Evolutionary conservation across 2,113 vertebrate genomes (phyloP), one percentile per base, ranked within the genome.

Genomic region (Varanus komodoensis): DNA sequence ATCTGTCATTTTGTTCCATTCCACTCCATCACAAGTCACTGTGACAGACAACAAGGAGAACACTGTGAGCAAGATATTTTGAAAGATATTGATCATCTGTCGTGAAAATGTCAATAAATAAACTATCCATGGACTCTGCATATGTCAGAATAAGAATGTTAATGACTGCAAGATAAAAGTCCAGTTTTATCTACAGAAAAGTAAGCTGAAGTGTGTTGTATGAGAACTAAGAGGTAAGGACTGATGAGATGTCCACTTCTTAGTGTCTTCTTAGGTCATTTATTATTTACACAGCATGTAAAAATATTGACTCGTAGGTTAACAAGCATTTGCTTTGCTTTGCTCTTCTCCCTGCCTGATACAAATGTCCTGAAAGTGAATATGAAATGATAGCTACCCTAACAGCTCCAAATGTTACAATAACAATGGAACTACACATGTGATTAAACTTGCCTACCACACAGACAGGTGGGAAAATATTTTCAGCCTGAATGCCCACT

Each of bases 81-180:
- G 48, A 61, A 57, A 89, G 34, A 48, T 89, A 89, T 84, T 75
- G 88, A 89, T 89, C 75, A 83, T 74, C 69, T 34, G 14, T 50
- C 67, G 23, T 84, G 71, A 75, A 89, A 84, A 84, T 75, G 9
- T 89, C 54, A 64, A 84, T 89, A 75, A 89, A 89, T 84, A 84
- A 75, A 77, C 71, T 50, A 71, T 44, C 54, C 81, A 89, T 50
- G 29, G 34, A 67, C 27, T 84, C 54, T 83, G 27, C 57, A 89
- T 74, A 57, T 88, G 74, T 80, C 81, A 44, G 5, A 84, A 57
- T 77, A 34, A 77, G 81, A 83, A 75, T 89, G 75, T 84, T 67
- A 89, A 89, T 19, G 29, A 84, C 12, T 61, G 54, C 14, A 25
- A 67, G 71, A 84, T 48, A 77, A 77, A 77, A 14, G 29, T 50